These are phyloP conservation scores for Ichneumoninae sp. DNA, from an alignment of 2,888 invertebrate genomes.

Conservation along the genomic window DNA sequence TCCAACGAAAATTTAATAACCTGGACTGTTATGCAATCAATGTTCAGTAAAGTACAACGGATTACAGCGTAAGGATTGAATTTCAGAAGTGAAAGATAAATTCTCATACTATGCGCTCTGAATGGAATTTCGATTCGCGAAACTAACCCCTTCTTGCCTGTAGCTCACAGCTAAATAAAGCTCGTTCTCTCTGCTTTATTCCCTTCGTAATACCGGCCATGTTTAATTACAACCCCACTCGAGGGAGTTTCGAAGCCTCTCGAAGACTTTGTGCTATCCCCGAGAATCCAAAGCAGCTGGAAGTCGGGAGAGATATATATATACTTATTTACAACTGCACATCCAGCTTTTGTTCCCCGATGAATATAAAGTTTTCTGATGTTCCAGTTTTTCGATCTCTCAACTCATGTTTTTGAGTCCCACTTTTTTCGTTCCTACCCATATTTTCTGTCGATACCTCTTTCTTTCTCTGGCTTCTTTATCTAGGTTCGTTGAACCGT, in stretches of 20 bases:
- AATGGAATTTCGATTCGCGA: constrained; percentile 3
- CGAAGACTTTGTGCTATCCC: constrained; percentile 37
- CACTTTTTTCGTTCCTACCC: constrained; percentile 4
- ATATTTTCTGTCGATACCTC: neutral
- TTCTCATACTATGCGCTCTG: constrained; percentile 47
- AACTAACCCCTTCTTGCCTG: constrained; percentile 29
- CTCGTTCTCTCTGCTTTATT: constrained; percentile 17
- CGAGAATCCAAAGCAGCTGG: constrained; percentile 10
- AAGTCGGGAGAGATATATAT: neutral
- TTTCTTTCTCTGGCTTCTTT: constrained; percentile 13
- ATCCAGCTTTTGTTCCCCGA: constrained; percentile 1
- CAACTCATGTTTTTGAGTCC: constrained; percentile 6
- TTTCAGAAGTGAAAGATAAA: constrained; percentile 16
- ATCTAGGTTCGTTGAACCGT: constrained; percentile 63
- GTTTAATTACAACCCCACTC: constrained; percentile 79
- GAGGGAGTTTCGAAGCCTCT: constrained; percentile 45
- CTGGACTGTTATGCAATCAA: neutral
- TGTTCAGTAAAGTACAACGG: neutral
- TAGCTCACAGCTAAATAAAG: neutral
- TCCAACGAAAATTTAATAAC: neutral
- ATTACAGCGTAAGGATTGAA: neutral
- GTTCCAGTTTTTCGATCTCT: constrained; percentile 17
- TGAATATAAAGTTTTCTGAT: constrained; percentile 26
- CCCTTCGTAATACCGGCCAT: constrained; percentile 68
- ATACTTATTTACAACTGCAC: constrained; percentile 25